phyloP scores from a whole-genome alignment of 2,888 invertebrate genomes.

The Entomobrya multifasciata region DNA sequence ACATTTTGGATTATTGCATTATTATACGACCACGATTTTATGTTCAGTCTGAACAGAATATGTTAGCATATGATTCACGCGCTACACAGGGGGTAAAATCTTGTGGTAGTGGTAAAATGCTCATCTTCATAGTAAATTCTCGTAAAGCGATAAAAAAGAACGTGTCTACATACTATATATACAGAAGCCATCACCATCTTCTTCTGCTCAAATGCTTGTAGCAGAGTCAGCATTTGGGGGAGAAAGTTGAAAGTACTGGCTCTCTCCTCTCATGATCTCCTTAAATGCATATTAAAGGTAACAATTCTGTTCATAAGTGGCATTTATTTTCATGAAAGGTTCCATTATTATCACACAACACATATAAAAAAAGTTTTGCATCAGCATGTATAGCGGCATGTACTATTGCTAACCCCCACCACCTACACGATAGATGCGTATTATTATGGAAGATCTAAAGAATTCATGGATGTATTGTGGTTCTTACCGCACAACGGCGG shows the following conservation, averaged over 20 bases:
- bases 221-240: background rate
- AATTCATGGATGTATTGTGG: slow-evolving; percentile 12
- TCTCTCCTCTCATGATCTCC: slow-evolving; percentile 5
- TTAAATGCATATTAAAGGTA: slow-evolving; percentile 51
- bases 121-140: background rate
- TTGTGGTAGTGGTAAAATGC: too few species aligned
- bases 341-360: slow-evolving; percentile 30
- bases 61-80: too few species aligned
- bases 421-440: too few species aligned
- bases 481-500: background rate
- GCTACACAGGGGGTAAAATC: too few species aligned
- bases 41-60: too few species aligned
- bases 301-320: slow-evolving; percentile 44
- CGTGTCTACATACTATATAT: too few species aligned
- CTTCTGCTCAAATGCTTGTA: too few species aligned
- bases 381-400: too few species aligned
- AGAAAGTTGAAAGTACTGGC: background rate
- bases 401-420: too few species aligned
- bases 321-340: slow-evolving; percentile 51
- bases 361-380: background rate
- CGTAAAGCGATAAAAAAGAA: slow-evolving; percentile 23
- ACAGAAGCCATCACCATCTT: background rate
- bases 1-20: too few species aligned
- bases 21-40: too few species aligned
- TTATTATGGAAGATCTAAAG: too few species aligned